A percentile compares a stretch with the other conserved stretches of the same genome.
Conservation (phyloP, 2,797 vertebrate genomes). For the Tauraco hartlaubi region DNA sequence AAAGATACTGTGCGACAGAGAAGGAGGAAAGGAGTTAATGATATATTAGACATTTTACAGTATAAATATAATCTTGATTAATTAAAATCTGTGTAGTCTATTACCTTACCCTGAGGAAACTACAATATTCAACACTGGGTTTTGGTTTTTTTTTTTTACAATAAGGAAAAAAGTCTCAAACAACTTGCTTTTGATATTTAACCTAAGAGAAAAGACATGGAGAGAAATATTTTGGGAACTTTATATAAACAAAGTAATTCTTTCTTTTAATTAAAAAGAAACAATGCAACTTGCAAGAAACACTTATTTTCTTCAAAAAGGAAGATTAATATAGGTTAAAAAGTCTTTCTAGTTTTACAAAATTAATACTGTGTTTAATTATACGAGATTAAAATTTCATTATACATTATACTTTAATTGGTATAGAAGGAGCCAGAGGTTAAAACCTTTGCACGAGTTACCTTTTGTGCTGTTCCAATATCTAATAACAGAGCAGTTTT, state of each 20-base stretch:
- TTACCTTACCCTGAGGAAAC: constrained; percentile 70
- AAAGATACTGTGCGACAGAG: constrained; percentile 14
- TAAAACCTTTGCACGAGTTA: constrained; percentile 49
- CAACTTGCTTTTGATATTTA: constrained; percentile 71
- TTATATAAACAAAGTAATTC: constrained; percentile 56
- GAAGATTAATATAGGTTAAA: constrained; percentile 72
- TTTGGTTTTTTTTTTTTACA: not conserved
- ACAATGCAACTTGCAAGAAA: constrained; percentile 60
- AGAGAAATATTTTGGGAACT: constrained; percentile 53
- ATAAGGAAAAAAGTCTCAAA: constrained; percentile 37
- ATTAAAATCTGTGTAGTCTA: constrained; percentile 78
- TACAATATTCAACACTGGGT: constrained; percentile 52
- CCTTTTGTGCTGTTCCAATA: constrained; percentile 64
- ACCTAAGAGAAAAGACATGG: constrained; percentile 47
- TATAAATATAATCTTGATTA: constrained; percentile 78
- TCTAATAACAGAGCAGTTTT: constrained; percentile 67
- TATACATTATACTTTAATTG: constrained; percentile 71
- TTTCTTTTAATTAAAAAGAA: constrained; percentile 68
- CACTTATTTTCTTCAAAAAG: constrained; percentile 63
- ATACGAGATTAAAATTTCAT: constrained; percentile 74
- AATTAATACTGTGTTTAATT: constrained; percentile 77
- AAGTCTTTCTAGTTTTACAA: constrained; percentile 70
- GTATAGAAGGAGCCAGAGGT: constrained; percentile 52
- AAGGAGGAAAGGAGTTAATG: constrained; percentile 32
- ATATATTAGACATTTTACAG: constrained; percentile 63